phyloP scores from a whole-genome alignment of 2,888 invertebrate genomes.

The Nipponacmea schrenckii region DNA sequence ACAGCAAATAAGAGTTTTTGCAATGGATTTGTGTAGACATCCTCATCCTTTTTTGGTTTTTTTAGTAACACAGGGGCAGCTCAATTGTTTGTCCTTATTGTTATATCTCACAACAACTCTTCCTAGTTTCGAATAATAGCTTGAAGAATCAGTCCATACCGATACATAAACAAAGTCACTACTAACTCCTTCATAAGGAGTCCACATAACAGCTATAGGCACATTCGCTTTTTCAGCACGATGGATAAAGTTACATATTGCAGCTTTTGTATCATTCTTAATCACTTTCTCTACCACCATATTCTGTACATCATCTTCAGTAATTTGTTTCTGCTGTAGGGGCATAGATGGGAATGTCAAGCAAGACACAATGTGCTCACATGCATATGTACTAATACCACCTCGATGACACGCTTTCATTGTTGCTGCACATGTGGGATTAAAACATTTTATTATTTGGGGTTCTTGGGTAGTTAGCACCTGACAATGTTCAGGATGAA shows the following conservation, averaged over 20 bases:
- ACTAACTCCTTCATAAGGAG: background rate
- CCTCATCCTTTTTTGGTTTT: no score
- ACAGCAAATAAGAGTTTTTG: no score
- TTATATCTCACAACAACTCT: background rate
- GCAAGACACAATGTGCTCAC: background rate
- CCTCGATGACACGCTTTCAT: background rate
- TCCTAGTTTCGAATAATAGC: background rate
- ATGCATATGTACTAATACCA: background rate
- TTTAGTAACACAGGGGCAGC: background rate
- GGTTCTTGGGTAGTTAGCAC: background rate
- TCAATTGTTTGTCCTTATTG: background rate
- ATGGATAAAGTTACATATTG: background rate
- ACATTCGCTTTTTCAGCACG: background rate
- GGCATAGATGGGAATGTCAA: background rate
- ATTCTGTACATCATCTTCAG: background rate
- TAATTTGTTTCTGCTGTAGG: background rate
- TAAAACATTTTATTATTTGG: background rate
- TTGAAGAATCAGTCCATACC: background rate
- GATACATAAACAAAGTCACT: background rate
- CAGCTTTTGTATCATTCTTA: background rate
- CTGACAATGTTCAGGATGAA: background rate
- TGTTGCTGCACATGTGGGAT: background rate
- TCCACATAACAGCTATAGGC: background rate
- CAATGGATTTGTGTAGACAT: background rate
- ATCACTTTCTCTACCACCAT: background rate